phyloP scores from a whole-genome alignment of 2,797 vertebrate genomes.

The Typhlichthys eigenmanni region DNA sequence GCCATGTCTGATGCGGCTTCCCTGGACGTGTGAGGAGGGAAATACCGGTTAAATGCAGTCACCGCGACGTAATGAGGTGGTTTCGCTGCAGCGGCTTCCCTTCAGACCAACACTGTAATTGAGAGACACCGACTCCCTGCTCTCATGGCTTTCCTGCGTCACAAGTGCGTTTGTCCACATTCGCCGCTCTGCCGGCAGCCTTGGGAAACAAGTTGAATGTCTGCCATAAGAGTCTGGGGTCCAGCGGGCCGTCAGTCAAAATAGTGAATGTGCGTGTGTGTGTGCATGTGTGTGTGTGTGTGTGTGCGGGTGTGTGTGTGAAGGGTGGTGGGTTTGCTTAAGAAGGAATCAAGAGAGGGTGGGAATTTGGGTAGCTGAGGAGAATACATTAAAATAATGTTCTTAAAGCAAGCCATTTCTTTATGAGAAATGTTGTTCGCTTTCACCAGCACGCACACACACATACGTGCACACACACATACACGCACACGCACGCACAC shows the following conservation, averaged over 20 bases:
- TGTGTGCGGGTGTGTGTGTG: background rate
- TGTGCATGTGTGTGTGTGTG: background rate
- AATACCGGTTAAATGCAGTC: conserved; percentile 72
- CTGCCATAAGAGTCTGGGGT: conserved; percentile 43
- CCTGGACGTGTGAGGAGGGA: conserved; percentile 49
- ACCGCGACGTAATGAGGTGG: conserved; percentile 73
- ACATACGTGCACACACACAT: background rate
- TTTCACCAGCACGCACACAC: background rate
- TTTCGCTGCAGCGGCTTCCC: conserved; percentile 58
- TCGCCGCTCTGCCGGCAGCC: conserved; percentile 66
- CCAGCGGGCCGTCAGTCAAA: conserved; percentile 60
- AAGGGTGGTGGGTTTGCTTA: conserved; percentile 5
- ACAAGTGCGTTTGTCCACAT: conserved; percentile 64
- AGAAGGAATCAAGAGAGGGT: background rate
- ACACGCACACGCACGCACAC: background rate
- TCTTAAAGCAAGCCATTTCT: background rate
- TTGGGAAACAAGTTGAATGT: conserved; percentile 59
- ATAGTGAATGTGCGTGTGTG: conserved; percentile 37
- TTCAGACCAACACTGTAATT: conserved; percentile 73
- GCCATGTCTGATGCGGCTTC: conserved; percentile 64
- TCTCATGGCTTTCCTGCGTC: conserved; percentile 76
- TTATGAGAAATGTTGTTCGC: background rate
- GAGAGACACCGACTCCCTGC: conserved; percentile 65
- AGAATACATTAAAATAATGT: conserved; percentile 13
- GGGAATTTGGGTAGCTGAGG: conserved; percentile 27